Percentiles rank a stretch among this genome's conserved stretches.
These are phyloP conservation scores for Trissoscelio sp. DNA, from an alignment of 2,888 invertebrate species.

Conservation along the genomic window DNA sequence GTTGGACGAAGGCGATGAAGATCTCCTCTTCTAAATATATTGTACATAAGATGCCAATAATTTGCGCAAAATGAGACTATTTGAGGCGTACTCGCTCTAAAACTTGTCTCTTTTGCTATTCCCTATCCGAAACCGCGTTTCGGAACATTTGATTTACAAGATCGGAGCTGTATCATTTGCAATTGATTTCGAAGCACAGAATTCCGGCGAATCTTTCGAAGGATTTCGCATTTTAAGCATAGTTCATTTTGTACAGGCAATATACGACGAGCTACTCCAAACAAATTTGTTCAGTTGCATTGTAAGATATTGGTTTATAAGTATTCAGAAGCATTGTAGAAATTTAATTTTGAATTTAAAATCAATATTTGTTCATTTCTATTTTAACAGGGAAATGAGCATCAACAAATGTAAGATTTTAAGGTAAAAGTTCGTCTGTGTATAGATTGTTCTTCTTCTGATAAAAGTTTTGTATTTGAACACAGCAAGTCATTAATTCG, in stretches of 20 bases:
- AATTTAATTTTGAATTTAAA: too few species aligned
- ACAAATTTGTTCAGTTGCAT: neutral
- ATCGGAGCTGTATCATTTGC: neutral
- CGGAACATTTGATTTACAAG: neutral
- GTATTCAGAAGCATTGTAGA: too few species aligned
- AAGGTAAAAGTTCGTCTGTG: too few species aligned
- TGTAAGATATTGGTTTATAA: too few species aligned
- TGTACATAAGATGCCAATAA: constrained; percentile 32
- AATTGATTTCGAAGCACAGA: constrained; percentile 14
- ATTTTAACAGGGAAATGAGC: too few species aligned
- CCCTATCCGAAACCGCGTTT: constrained; percentile 9
- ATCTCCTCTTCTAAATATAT: constrained; percentile 91
- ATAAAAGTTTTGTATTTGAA: too few species aligned
- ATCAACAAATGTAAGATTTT: too few species aligned
- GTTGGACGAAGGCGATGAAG: constrained; percentile 95
- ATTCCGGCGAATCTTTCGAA: constrained; percentile 12
- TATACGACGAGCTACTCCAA: neutral
- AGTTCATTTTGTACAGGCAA: constrained; percentile 52
- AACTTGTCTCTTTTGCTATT: neutral
- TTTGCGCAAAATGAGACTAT: constrained; percentile 26
- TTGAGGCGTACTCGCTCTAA: neutral
- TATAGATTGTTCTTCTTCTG: too few species aligned
- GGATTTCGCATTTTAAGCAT: constrained; percentile 11
- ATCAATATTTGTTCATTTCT: too few species aligned
- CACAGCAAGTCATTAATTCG: too few species aligned